Conservation (phyloP, 53 echinoderm and acorn worm genomes). For the Hippasteria phrygiana region DNA sequence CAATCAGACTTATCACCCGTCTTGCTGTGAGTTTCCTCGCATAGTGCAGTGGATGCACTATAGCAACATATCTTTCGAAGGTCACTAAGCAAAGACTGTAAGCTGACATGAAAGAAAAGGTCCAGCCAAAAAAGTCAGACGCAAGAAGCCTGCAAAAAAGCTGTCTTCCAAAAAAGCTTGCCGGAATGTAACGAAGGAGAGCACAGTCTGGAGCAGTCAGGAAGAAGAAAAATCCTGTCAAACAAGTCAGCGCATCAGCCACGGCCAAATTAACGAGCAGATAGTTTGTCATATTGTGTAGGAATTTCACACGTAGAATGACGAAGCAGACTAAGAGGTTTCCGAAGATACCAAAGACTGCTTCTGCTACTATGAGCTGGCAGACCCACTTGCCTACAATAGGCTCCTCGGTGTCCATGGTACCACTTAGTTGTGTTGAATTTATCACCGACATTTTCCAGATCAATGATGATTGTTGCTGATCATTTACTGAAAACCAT, state of each 20-base stretch:
- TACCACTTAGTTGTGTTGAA: no score
- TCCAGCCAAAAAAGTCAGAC: background rate
- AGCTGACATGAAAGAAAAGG: background rate
- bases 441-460: no score
- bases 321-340: slow-evolving; percentile 40
- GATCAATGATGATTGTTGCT: no score
- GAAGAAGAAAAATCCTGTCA: background rate
- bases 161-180: background rate
- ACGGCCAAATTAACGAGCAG: slow-evolving; percentile 38
- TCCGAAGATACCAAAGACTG: background rate
- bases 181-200: background rate
- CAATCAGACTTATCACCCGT: background rate
- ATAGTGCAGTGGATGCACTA: slow-evolving; percentile 34
- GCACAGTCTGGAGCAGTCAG: background rate
- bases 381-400: no score
- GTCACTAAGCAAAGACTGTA: slow-evolving; percentile 43
- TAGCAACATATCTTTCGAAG: slow-evolving; percentile 14
- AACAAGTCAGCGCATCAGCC: background rate
- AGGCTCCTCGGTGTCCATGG: no score
- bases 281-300: slow-evolving; percentile 41
- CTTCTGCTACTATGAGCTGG: background rate
- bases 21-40: background rate
- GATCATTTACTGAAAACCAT: no score
- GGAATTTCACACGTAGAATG: slow-evolving; percentile 5
- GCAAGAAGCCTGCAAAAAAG: slow-evolving; percentile 4